Evolutionary conservation across 2,113 vertebrate species (phyloP).

Genomic region (Trematomus loennbergii): DNA sequence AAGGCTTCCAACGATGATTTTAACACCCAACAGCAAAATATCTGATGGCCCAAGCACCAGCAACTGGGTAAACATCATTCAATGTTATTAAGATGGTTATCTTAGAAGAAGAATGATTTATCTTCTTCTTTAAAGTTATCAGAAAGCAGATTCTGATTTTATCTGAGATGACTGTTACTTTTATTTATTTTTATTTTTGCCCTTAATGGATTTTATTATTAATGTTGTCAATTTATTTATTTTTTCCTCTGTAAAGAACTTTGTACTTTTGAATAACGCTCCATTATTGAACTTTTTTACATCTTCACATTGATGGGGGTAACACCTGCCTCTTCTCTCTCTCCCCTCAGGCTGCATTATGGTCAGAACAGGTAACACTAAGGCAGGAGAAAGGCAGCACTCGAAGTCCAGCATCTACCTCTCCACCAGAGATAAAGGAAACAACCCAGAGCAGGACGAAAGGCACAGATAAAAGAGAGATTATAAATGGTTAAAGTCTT

Average conservation of each 20-base stretch:
- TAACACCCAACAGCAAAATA: conserved; percentile 23
- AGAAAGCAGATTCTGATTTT: too few species aligned
- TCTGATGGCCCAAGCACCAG: conserved; percentile 50
- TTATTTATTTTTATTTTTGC: too few species aligned
- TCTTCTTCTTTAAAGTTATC: too few species aligned
- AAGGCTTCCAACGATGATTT: conserved; percentile 19
- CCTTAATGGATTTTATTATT: too few species aligned
- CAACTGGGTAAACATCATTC: conserved; percentile 63
- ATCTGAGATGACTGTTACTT: too few species aligned
- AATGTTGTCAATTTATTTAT: too few species aligned
- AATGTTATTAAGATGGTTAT: background rate
- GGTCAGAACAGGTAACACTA: conserved; percentile 51
- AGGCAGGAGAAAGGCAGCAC: conserved; percentile 26
- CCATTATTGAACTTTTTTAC: too few species aligned
- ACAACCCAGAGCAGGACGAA: conserved; percentile 30
- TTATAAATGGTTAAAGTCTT: background rate
- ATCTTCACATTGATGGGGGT: background rate
- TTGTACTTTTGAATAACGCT: too few species aligned
- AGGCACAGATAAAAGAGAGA: conserved; percentile 35
- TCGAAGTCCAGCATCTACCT: conserved; percentile 40
- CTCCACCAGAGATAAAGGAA: conserved; percentile 12
- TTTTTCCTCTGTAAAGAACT: too few species aligned
- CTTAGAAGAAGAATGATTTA: background rate
- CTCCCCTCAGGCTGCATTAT: conserved; percentile 57
- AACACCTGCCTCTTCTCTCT: background rate